Evolutionary conservation across 2,888 invertebrate species (phyloP), one percentile per base, ranked within the genome.

Genomic region (Pandemis cinnamomeana): DNA sequence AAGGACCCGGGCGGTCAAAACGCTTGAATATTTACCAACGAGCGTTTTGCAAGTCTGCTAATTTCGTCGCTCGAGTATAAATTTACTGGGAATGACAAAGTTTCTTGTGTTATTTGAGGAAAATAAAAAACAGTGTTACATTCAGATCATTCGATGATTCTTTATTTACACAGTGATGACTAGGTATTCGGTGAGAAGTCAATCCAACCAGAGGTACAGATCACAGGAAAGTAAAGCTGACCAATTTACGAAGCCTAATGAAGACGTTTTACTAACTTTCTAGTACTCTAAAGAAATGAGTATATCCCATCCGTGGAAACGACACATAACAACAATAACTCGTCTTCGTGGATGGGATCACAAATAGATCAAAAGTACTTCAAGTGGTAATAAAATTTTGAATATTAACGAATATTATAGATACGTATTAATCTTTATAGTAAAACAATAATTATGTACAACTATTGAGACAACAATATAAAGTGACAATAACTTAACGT

Each of bases 71-170:
- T 6, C 51, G 13, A n/a, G 6, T n/a, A 51, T 15, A 15, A 6
- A 5, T 55, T 15, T 8, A 1, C 0, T 58, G 5, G 27, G 27
- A 10, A 58, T 27, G 5, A 2, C 20, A 27, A 27, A 27, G 27
- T 4, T 58, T 5, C 27, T 58, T 10, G 27, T 10, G 5, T 58
- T 27, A 63, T 10, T 10, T 46, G 10, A 20, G 55, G 60, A 64
- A n/a, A 93, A 91, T 91, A 85, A 93, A 67, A 71, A 91, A 92
- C 86, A 81, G 20, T 55, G 51, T 77, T 91, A 93, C 93, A 94
- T 92, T 92, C 88, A 94, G 93, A 94, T 93, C 91, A 90, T 92
- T 91, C 91, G 90, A 93, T 92, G 92, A 91, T 84, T 89, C 83
- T 93, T 94, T 93, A 94, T 94, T 93, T 93, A 94, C 92, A 93